phyloP scores from a whole-genome alignment of 1,140 invertebrate species.

The Dendrolimus punctatus region DNA sequence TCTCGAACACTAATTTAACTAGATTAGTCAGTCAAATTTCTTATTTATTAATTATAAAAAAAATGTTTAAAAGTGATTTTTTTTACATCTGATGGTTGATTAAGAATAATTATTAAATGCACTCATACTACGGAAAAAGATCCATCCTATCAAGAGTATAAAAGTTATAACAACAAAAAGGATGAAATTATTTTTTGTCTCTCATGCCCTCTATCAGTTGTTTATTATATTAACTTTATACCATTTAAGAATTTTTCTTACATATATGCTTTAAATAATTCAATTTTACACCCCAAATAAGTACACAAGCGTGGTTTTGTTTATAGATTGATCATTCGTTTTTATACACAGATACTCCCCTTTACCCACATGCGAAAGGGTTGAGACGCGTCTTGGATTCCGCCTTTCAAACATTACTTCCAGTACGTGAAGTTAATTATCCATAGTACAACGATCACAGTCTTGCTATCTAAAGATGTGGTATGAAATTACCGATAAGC shows the following conservation, averaged over 20 bases:
- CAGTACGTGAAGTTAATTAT: slow-evolving; percentile 34
- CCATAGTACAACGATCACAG: slow-evolving; percentile 41
- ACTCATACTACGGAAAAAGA: too few relatives aligned
- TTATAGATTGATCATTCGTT: slow-evolving; percentile 26
- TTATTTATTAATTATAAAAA: too few relatives aligned
- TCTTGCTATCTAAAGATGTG: neutral
- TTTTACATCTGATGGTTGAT: too few relatives aligned
- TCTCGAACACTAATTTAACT: too few relatives aligned
- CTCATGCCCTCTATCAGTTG: too few relatives aligned
- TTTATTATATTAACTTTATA: neutral
- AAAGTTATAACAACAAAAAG: too few relatives aligned
- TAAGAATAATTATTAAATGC: too few relatives aligned
- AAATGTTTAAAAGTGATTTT: too few relatives aligned
- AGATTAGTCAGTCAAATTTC: too few relatives aligned
- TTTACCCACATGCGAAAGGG: slow-evolving; percentile 19
- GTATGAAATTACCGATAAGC: too few relatives aligned
- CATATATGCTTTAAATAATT: slow-evolving; percentile 36
- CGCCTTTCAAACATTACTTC: slow-evolving; percentile 42
- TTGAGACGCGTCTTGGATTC: slow-evolving; percentile 29
- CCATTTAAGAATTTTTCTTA: slow-evolving; percentile 35
- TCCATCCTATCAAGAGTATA: too few relatives aligned
- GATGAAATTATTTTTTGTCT: too few relatives aligned
- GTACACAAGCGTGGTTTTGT: slow-evolving; percentile 15
- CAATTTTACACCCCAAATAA: slow-evolving; percentile 48
- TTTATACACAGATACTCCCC: slow-evolving; percentile 11